Evolutionary conservation across 1,140 invertebrate genomes (phyloP).

Genomic region (Drosophila quadrilineata): DNA sequence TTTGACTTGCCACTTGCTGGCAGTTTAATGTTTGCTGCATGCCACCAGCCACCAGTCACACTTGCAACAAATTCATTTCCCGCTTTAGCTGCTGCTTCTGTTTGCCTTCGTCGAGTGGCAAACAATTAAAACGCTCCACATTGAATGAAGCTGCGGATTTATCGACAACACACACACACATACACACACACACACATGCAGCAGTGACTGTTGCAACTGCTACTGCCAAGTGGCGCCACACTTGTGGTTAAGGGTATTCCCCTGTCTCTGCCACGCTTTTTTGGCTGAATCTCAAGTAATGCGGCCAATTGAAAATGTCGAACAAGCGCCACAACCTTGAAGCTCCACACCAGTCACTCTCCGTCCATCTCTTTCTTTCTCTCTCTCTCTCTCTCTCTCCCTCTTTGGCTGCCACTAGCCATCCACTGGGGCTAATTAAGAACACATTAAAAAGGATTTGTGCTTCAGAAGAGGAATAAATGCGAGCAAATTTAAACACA

Average conservation of each 20-base stretch:
- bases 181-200: conserved; percentile 3
- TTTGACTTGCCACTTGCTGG: conserved; percentile 57
- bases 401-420: conserved; percentile 12
- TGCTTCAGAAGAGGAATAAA: conserved; percentile 16
- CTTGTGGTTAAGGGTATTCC: conserved; percentile 19
- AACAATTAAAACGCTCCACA: conserved; percentile 66
- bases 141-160: conserved; percentile 28
- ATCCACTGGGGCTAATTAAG: conserved; percentile 60
- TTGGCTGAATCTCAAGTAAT: conserved; percentile 61
- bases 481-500: conserved; percentile 15
- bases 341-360: conserved; percentile 24
- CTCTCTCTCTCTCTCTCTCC: conserved; percentile 4
- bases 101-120: conserved; percentile 40
- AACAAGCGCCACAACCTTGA: conserved; percentile 52
- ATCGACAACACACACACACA: conserved; percentile 16
- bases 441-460: conserved; percentile 67
- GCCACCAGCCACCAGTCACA: conserved; percentile 27
- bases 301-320: conserved; percentile 73
- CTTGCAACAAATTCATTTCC: not conserved
- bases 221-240: conserved; percentile 33
- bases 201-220: conserved; percentile 8
- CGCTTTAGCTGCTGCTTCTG: not conserved
- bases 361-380: not conserved
- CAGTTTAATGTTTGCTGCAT: too few relatives aligned
- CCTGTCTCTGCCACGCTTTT: not conserved